Base-by-base conservation (phyloP, 2,888 invertebrate genomes). In the Ophion ellenae region DNA sequence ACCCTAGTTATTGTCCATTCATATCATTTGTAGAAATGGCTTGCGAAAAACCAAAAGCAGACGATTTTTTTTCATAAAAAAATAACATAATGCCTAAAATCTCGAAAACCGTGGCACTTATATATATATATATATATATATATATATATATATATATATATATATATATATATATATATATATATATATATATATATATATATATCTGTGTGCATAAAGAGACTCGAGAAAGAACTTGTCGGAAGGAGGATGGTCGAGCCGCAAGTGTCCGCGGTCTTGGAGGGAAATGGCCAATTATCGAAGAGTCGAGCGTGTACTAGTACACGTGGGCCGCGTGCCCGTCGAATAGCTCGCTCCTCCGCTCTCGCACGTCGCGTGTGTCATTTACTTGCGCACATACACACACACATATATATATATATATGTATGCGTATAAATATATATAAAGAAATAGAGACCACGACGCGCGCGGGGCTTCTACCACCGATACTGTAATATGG, bases 201-300 rank as follows among this genome's bases (percentile, higher is more conserved):
- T 5, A 11, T 36, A 7, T n/a, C 17, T 14, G 40, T 67, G 36
- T 67, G 40, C 45, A 9, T 40, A 57, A 17, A 17, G 7, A 40
- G 6, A 7, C 40, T 40, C n/a, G 61, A 2, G 9, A 10, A 67
- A 45, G 40, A 45, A 10, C 24, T 77, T 61, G 81, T 76, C 75
- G 67, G 66, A 28, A 81, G 40, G 9, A 40, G 40, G 64, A 81
- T 84, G 28, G 24, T 78, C n/a, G 70, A 70, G 64, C 61, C 67
- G 70, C 64, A 64, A 81, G 80, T 67, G 73, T 53, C 28, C 79
- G 70, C 10, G 53, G 40, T 57, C 71, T 66, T 80, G 82, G 88
- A 88, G 89, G 89, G 89, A 89, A 89, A 89, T 89, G 88, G 85
- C 85, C 89, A 89, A 89, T 89, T 89, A 89, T 88, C 87, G 86